phyloP scores from a whole-genome alignment of 1,140 invertebrate genomes.

The Heterodera schachtii region DNA sequence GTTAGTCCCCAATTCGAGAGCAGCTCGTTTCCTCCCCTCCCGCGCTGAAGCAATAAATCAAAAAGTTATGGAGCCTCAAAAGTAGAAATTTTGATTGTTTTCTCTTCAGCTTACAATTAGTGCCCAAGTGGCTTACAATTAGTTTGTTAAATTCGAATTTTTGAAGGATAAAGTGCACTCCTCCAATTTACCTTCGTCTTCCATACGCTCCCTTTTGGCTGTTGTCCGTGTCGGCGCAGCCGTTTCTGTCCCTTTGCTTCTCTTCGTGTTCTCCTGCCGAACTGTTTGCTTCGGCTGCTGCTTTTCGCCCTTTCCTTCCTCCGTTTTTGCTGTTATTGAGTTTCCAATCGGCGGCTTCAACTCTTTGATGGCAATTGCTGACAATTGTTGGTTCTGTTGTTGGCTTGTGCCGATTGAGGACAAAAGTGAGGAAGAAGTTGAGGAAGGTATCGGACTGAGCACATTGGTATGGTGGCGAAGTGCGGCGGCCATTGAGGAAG shows the following conservation, averaged over 20 bases:
- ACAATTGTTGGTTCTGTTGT: neutral
- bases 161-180: too few species aligned
- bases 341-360: neutral
- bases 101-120: too few species aligned
- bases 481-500: slow-evolving; percentile 3
- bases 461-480: neutral
- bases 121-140: too few species aligned
- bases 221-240: neutral
- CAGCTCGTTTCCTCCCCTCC: too few species aligned
- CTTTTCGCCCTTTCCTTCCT: neutral
- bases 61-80: too few species aligned
- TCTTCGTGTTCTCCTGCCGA: neutral
- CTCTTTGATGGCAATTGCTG: neutral
- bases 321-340: neutral
- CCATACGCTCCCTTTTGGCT: neutral
- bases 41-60: too few species aligned
- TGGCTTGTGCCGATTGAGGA: neutral
- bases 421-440: neutral
- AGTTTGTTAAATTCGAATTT: too few species aligned
- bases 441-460: neutral
- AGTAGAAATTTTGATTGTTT: too few species aligned
- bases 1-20: too few species aligned
- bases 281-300: neutral
- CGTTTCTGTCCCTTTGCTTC: neutral
- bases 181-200: neutral